phyloP scores from a whole-genome alignment of 1,140 invertebrate genomes.

The Brachionus sp. region DNA sequence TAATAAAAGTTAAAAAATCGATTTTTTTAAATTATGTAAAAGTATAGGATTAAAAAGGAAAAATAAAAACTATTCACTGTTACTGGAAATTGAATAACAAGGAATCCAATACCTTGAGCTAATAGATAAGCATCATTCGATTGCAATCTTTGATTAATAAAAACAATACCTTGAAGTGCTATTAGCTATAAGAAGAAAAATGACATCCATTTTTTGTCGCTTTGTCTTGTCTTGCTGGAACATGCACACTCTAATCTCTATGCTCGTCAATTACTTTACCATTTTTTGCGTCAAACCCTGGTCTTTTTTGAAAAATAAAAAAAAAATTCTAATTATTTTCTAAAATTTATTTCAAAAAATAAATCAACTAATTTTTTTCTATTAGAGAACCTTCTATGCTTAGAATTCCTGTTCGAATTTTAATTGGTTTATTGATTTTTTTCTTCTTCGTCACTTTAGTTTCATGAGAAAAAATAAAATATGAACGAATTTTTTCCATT shows the following conservation, averaged over 20 bases:
- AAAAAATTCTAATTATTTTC: background rate
- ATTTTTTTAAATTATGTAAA: conserved; percentile 42
- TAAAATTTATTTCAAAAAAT: background rate
- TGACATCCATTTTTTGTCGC: background rate
- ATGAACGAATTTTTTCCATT: background rate
- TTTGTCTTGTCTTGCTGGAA: background rate
- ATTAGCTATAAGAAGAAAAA: background rate
- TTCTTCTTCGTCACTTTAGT: background rate
- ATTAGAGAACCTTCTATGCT: background rate
- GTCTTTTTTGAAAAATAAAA: background rate
- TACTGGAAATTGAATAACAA: background rate
- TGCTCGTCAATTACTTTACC: background rate
- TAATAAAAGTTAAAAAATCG: conserved; percentile 45
- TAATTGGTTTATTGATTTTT: conserved; percentile 1
- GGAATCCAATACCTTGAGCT: background rate
- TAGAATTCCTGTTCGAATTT: background rate
- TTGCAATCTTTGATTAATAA: background rate
- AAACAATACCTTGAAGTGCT: background rate
- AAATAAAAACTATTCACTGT: background rate
- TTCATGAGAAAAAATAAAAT: conserved; percentile 11
- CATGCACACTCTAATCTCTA: no score
- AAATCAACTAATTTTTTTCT: background rate
- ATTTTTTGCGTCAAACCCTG: background rate
- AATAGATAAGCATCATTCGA: background rate
- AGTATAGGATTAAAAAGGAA: background rate